Conservation (phyloP, 2,888 invertebrate species). For the Acleris cristana region DNA sequence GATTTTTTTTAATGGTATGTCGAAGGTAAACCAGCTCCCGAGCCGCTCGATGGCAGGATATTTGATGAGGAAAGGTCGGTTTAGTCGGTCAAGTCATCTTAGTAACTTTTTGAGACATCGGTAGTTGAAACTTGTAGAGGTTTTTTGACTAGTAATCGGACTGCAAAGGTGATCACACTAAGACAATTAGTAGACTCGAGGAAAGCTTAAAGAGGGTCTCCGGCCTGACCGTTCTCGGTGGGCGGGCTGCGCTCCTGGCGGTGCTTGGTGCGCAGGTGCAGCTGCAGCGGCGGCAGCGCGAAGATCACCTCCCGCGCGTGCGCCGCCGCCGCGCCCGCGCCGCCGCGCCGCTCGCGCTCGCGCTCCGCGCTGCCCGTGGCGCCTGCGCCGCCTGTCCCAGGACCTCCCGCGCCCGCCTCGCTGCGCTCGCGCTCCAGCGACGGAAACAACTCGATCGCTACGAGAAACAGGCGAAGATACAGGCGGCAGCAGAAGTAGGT, state of each 20-base stretch:
- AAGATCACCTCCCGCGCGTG: slow-evolving; percentile 98
- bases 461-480: slow-evolving; percentile 16
- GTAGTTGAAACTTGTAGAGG: too few species aligned
- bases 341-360: slow-evolving; percentile 72
- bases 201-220: too few species aligned
- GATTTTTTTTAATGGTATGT: too few species aligned
- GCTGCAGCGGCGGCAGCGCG: slow-evolving; percentile 95
- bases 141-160: too few species aligned
- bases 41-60: too few species aligned
- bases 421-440: slow-evolving; percentile 90
- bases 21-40: too few species aligned
- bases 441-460: slow-evolving; percentile 95
- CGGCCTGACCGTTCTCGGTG: slow-evolving; percentile 78
- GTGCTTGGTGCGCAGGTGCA: slow-evolving; percentile 97
- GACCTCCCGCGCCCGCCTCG: slow-evolving; percentile 23
- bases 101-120: too few species aligned
- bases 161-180: too few species aligned
- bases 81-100: too few species aligned
- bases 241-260: slow-evolving; percentile 90
- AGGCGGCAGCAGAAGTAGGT: too few species aligned
- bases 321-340: slow-evolving; percentile 73
- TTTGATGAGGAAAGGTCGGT: too few species aligned
- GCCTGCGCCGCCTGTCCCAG: slow-evolving; percentile 70
- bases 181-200: too few species aligned
- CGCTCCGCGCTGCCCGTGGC: slow-evolving; percentile 54